These are phyloP conservation scores for Silvanus unidentatus DNA, from an alignment of 2,888 invertebrate genomes.

Conservation along the genomic window DNA sequence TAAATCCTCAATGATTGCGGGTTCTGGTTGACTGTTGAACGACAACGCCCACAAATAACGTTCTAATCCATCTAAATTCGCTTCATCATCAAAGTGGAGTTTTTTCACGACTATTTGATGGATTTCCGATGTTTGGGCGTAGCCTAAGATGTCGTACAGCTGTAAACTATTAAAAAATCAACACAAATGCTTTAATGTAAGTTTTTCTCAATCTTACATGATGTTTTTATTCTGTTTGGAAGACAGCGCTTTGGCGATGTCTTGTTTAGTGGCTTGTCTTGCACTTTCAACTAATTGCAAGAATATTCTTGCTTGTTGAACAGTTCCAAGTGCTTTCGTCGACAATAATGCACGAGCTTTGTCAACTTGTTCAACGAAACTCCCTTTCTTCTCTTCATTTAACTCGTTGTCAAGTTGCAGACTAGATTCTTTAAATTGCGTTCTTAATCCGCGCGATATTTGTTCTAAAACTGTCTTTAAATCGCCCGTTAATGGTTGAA, in stretches of 20 bases:
- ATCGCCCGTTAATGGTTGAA: no score
- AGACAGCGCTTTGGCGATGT: slow-evolving; percentile 54
- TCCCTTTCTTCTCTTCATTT: slow-evolving; percentile 11
- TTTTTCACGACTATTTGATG: slow-evolving; percentile 64
- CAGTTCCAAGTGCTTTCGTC: slow-evolving; percentile 53
- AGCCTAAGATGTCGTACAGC: slow-evolving; percentile 64
- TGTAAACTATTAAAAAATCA: slow-evolving; percentile 49
- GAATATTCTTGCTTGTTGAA: slow-evolving; percentile 59
- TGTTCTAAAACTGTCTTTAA: slow-evolving; percentile 12
- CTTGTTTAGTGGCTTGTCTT: slow-evolving; percentile 53
- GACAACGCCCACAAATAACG: slow-evolving; percentile 71
- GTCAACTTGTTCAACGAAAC: slow-evolving; percentile 33
- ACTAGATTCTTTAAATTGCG: slow-evolving; percentile 29
- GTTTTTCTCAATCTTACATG: slow-evolving; percentile 40
- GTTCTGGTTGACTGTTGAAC: slow-evolving; percentile 59
- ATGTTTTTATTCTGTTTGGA: slow-evolving; percentile 54
- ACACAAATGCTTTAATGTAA: slow-evolving; percentile 2
- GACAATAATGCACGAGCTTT: no score
- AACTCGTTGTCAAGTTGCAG: slow-evolving; percentile 32
- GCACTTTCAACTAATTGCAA: slow-evolving; percentile 58
- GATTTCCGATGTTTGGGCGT: slow-evolving; percentile 61
- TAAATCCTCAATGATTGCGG: slow-evolving; percentile 51
- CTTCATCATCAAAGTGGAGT: slow-evolving; percentile 53
- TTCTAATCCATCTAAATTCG: slow-evolving; percentile 51
- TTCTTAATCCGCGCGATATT: slow-evolving; percentile 28